These are phyloP conservation scores for Hofmannophila pseudospretella DNA, from an alignment of 2,888 invertebrate genomes.

Conservation along the genomic window DNA sequence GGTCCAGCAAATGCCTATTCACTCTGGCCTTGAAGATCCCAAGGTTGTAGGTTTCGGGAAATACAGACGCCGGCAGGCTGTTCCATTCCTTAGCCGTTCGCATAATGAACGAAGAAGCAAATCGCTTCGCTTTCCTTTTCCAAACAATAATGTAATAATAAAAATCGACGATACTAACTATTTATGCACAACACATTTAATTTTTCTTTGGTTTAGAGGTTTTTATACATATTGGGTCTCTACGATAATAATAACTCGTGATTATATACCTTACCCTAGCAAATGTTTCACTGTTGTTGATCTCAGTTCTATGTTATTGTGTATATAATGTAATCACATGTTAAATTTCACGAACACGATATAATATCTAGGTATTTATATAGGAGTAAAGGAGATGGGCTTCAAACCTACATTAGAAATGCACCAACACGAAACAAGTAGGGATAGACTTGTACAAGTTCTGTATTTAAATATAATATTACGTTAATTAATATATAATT, in stretches of 20 bases:
- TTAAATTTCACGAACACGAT: constrained; percentile 67
- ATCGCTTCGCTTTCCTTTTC: no score
- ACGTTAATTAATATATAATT: constrained; percentile 29
- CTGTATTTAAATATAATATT: constrained; percentile 58
- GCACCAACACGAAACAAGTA: constrained; percentile 72
- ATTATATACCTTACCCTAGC: constrained; percentile 34
- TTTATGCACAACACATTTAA: no score
- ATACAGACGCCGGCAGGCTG: no score
- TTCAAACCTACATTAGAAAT: constrained; percentile 57
- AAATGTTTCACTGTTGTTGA: constrained; percentile 74
- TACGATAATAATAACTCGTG: constrained; percentile 20
- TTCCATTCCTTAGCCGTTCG: no score
- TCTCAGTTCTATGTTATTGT: constrained; percentile 69
- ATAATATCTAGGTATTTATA: constrained; percentile 48
- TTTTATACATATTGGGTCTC: constrained; percentile 14
- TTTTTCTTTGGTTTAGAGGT: no score
- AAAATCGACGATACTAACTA: no score
- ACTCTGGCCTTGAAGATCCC: no score
- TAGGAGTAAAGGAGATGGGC: constrained; percentile 52
- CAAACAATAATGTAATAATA: no score
- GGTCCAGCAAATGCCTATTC: no score
- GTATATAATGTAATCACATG: constrained; percentile 76
- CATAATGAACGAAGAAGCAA: no score
- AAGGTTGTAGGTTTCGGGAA: no score
- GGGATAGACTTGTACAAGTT: constrained; percentile 62